Evolutionary conservation across 1,140 invertebrate species (phyloP).

Genomic region (Asbolus verrucosus): DNA sequence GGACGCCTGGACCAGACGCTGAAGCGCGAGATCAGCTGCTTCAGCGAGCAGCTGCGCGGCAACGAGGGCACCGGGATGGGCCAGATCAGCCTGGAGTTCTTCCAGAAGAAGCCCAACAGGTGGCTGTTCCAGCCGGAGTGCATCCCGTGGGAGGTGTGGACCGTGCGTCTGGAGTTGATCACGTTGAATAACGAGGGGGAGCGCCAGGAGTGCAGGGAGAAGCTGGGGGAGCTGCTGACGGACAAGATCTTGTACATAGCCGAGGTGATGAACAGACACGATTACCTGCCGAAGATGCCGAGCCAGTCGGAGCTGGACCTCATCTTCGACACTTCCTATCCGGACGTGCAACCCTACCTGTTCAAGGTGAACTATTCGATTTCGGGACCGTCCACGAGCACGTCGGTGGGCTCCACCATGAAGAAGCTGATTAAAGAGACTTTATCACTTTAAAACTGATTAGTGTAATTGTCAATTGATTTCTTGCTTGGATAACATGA

Average conservation of each 20-base stretch:
- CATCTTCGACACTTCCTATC: constrained; percentile 93
- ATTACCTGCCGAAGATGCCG: constrained; percentile 96
- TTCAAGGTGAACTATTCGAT: constrained; percentile 88
- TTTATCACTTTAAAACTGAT: constrained; percentile 74
- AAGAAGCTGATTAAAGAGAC: constrained; percentile 92
- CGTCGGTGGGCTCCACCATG: constrained; percentile 87
- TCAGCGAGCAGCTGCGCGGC: constrained; percentile 86
- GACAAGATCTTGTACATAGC: constrained; percentile 95
- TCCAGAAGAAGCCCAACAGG: constrained; percentile 88
- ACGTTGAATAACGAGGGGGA: constrained; percentile 90
- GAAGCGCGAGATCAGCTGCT: constrained; percentile 85
- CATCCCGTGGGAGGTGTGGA: constrained; percentile 98
- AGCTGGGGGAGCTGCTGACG: constrained; percentile 89
- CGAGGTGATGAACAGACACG: constrained; percentile 94
- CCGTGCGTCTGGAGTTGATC: constrained; percentile 88
- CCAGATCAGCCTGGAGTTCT: constrained; percentile 96
- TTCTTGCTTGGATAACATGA: not conserved
- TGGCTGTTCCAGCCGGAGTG: constrained; percentile 91
- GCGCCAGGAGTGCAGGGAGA: constrained; percentile 87
- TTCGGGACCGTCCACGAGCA: constrained; percentile 75
- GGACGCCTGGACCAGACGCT: constrained; percentile 79
- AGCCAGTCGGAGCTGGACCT: constrained; percentile 91
- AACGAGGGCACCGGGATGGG: constrained; percentile 79
- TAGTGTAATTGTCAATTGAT: constrained; percentile 30
- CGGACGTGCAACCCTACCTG: constrained; percentile 95